Evolutionary conservation across 2,797 vertebrate genomes (phyloP), one percentile per base, ranked within the genome.

Genomic region (Sebastes ruberrimus): DNA sequence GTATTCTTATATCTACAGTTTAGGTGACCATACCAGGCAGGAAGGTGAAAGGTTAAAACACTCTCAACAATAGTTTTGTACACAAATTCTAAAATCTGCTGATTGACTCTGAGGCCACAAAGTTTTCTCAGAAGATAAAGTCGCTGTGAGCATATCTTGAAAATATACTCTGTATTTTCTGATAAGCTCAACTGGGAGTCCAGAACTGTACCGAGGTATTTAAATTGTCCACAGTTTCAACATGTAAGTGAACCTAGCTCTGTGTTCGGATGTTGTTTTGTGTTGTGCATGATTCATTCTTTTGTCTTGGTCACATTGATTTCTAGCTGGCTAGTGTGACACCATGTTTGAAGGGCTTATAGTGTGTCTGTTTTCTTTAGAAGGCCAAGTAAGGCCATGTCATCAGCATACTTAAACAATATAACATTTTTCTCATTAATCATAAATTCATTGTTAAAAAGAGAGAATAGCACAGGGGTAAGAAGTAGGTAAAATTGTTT

Each of bases 211-310:
- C 46, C 7, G 46, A 49, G 46, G 46, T 49, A 49, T 64, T 78
- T 27, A 6, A 0, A 49, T 49, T 49, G 0, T 8, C 46, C 46
- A 20, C 16, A 4, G 46, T 49, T 49, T 49, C 46, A 49, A 0
- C 16, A 49, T 49, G 46, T 49, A 49, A 20, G 46, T 49, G 46
- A 49, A 0, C 0, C 18, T 20, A 0, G 46, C 18, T 49, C 0
- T 49, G 16, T 49, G 3, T 49, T 49, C 16, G 46, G 46, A 49
- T 49, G 46, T 49, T 49, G 46, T 49, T 49, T 49, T 20, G 46
- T 2, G 46, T 20, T 33, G 9, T 7, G 2, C 9, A 69, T 49
- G 46, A 57, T 28, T 46, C 8, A 49, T 49, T 49, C 35, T 25
- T 49, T 69, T 70, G 66, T 71, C 52, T 69, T 75, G 22, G 70